These are phyloP conservation scores for Nesogale talazaci DNA, from an alignment of 2,113 vertebrate species.

Conservation along the genomic window DNA sequence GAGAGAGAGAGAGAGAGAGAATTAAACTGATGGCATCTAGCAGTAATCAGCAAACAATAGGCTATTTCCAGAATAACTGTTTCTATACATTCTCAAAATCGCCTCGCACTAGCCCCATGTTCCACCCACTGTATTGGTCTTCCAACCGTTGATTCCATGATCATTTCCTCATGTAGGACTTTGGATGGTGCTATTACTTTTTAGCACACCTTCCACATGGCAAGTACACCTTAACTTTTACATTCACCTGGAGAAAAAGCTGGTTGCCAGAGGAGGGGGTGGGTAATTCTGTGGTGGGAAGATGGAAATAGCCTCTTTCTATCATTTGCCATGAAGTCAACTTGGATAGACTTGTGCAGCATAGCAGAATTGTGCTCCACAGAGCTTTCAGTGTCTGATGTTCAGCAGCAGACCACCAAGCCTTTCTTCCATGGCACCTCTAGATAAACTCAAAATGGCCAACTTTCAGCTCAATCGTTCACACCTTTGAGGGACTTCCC, in stretches of 20 bases:
- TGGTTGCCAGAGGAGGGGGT: neutral
- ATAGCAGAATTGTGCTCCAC: no score
- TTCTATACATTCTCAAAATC: constrained; percentile 40
- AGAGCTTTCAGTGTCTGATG: no score
- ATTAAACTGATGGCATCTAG: constrained; percentile 52
- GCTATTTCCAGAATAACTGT: constrained; percentile 69
- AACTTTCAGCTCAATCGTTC: neutral
- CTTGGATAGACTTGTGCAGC: no score
- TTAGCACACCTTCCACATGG: constrained; percentile 1
- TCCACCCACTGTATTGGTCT: neutral
- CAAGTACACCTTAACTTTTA: constrained; percentile 17
- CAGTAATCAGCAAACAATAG: constrained; percentile 62
- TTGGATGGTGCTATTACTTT: constrained; percentile 21
- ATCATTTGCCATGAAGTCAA: no score
- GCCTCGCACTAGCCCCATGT: constrained; percentile 34
- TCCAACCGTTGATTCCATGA: constrained; percentile 5
- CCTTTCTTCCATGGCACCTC: no score
- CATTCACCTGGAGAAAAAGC: neutral
- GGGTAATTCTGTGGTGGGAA: no score
- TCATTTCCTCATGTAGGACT: neutral
- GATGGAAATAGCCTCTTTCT: no score
- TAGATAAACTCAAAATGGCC: no score
- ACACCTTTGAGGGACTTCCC: neutral
- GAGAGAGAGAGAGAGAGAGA: neutral
- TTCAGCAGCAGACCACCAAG: no score